Evolutionary conservation across 2,113 vertebrate genomes (phyloP).

Genomic region (Melanotaenia duboulayi): DNA sequence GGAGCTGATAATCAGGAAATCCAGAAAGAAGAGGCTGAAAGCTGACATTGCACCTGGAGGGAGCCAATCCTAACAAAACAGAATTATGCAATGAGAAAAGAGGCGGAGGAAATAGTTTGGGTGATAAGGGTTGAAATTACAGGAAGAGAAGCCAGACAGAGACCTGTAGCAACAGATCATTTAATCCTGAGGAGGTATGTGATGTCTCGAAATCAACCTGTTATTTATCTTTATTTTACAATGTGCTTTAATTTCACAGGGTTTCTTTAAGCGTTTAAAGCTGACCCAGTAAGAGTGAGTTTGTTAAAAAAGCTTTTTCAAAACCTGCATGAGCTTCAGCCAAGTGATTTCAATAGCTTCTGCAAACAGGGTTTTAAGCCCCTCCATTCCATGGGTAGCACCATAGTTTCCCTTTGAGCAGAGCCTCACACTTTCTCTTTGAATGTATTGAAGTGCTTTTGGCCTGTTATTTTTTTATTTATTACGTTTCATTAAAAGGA

Average conservation of each 20-base stretch:
- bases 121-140: not conserved
- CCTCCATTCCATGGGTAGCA: no score
- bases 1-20: not conserved
- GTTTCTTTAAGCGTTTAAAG: not conserved
- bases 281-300: not conserved
- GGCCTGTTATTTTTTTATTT: no score
- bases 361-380: not conserved
- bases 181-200: conserved; percentile 27
- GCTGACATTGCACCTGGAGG: not conserved
- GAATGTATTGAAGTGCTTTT: no score
- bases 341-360: not conserved
- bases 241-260: no score
- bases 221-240: not conserved
- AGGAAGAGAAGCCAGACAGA: not conserved
- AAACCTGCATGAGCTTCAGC: not conserved
- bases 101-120: not conserved
- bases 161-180: not conserved
- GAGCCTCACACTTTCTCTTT: no score
- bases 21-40: not conserved
- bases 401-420: no score
- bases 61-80: not conserved
- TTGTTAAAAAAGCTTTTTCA: not conserved
- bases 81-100: not conserved
- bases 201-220: not conserved
- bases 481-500: no score